Conservation (phyloP, 2,888 invertebrate species). For the Cartodere bifasciata region DNA sequence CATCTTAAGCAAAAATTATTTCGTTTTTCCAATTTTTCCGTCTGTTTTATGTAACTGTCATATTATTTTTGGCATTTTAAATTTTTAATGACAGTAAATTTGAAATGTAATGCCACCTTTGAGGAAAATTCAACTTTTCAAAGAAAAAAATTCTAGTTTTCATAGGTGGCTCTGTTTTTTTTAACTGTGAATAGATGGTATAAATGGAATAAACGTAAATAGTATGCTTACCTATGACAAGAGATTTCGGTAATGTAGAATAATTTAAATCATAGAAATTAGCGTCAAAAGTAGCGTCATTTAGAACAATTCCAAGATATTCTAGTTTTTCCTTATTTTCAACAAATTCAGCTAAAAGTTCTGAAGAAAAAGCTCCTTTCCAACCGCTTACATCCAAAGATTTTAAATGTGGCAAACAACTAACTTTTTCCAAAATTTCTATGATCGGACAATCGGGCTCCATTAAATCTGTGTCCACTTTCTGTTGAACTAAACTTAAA, state of each 20-base stretch:
- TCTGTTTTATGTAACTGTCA: too few species aligned
- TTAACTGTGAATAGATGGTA: too few species aligned
- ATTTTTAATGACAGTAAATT: too few species aligned
- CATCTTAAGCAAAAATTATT: too few species aligned
- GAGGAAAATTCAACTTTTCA: too few species aligned
- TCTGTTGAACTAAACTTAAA: constrained; percentile 27
- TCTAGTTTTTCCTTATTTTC: constrained; percentile 25
- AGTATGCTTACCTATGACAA: too few species aligned
- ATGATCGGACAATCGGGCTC: constrained; percentile 25
- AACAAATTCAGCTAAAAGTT: constrained; percentile 22
- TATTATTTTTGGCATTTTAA: too few species aligned
- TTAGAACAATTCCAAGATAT: constrained; percentile 30
- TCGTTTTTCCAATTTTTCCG: too few species aligned
- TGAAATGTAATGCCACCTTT: too few species aligned
- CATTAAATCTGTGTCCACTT: constrained; percentile 20
- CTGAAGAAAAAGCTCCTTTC: constrained; percentile 21
- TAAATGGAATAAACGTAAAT: too few species aligned
- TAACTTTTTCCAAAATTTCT: constrained; percentile 30
- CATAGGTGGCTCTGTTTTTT: too few species aligned
- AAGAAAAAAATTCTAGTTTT: too few species aligned
- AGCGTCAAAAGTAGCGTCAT: constrained; percentile 25
- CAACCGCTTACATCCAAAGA: constrained; percentile 52
- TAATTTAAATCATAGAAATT: constrained; percentile 21
- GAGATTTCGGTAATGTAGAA: constrained; percentile 19
- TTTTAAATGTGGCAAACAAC: constrained; percentile 41